Evolutionary conservation across 2,113 vertebrate species (phyloP), one percentile per base, ranked within the genome.

Genomic region (Pluvialis apricaria): DNA sequence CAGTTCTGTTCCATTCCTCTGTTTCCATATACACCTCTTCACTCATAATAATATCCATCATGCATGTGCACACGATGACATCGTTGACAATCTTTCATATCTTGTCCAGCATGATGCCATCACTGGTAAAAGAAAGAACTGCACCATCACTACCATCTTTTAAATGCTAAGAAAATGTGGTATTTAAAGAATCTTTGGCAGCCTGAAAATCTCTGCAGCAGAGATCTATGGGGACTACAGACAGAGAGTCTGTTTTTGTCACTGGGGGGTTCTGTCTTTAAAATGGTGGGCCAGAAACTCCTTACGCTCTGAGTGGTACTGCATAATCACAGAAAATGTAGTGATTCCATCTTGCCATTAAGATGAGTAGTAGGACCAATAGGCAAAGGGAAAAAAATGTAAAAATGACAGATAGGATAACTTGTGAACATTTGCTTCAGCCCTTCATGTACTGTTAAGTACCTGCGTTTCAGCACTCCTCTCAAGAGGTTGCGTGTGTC

Each of bases 401-500:
- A 66, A 94, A 97, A 91, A 6, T 90, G 71, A 83, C 51, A 95
- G 68, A 84, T 6, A 78, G 34, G 79, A n/a, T 64, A 95, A 75
- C 69, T 92, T 82, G 52, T 62, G 68, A 85, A 71, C 57, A 32
- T 78, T 96, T 88, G 85, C 72, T 93, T 92, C 28, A 86, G 78
- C 40, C 78, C 54, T 95, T 88, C 90, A 87, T 34, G 28, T n/a
- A 76, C 78, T 92, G 60, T 51, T 73, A 95, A 94, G 90, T 83
- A 62, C 11, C 82, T 76, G 73, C 2, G 2, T 92, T 92, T 75
- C 89, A 92, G 57, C 81, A 96, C 86, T 96, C 49, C 51, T 95
- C 88, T 96, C 61, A 82, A 97, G 97, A 92, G 94, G 57, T 0
- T 94, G 62, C 52, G 47, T 90, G 96, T 97, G 97, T 60, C 84